Evolutionary conservation across 2,797 vertebrate species (phyloP).

Genomic region (Chromis chromis): DNA sequence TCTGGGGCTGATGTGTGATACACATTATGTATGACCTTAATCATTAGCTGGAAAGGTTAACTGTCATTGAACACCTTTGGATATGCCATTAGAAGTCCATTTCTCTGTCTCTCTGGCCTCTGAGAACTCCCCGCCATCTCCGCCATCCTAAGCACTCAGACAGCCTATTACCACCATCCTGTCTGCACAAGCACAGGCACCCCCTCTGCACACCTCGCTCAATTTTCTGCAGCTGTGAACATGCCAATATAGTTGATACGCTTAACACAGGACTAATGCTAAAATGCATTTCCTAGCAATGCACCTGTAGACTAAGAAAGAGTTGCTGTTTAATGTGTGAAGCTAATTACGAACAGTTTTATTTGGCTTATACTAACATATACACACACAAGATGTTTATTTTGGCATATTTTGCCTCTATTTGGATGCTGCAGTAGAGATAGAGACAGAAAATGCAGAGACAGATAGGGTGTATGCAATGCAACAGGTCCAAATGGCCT

Average conservation of each 20-base stretch:
- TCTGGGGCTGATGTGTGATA: conserved; percentile 33
- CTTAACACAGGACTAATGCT: conserved; percentile 71
- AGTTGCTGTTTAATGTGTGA: conserved; percentile 40
- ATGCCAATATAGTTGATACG: conserved; percentile 77
- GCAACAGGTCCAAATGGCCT: too few relatives aligned
- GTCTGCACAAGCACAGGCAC: conserved; percentile 48
- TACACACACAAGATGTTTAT: too few relatives aligned
- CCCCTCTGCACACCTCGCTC: conserved; percentile 69
- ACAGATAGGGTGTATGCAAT: neutral
- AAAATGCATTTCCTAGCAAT: conserved; percentile 65
- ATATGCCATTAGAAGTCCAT: conserved; percentile 70
- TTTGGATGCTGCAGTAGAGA: neutral
- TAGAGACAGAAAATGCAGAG: neutral
- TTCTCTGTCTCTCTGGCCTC: conserved; percentile 54
- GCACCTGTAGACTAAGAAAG: conserved; percentile 54
- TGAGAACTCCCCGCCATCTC: conserved; percentile 37
- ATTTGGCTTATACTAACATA: too few relatives aligned
- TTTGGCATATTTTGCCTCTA: too few relatives aligned
- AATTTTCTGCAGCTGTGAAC: conserved; percentile 85
- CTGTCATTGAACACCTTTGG: conserved; percentile 66
- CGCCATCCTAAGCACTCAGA: conserved; percentile 58
- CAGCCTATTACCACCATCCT: conserved; percentile 71
- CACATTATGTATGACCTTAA: conserved; percentile 66
- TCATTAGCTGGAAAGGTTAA: conserved; percentile 75
- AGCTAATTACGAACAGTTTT: conserved; percentile 33